Evolutionary conservation across 1,140 invertebrate species (phyloP).

Genomic region (Drosophila navojoa): DNA sequence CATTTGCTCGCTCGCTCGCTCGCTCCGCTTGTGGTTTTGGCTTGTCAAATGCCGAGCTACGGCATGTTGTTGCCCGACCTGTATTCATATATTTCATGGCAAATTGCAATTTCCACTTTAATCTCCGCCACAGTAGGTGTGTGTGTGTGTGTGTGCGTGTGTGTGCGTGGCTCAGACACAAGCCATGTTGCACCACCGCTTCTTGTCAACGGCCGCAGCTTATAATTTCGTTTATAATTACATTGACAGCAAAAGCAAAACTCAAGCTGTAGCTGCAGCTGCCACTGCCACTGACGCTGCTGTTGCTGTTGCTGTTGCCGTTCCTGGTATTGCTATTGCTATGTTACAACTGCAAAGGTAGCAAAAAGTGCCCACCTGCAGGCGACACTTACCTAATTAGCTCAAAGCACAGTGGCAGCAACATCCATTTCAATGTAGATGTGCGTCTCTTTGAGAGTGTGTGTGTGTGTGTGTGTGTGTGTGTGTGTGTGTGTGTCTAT

Average conservation of each 20-base stretch:
- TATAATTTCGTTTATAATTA: slow-evolving; percentile 82
- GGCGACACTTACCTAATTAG: slow-evolving; percentile 77
- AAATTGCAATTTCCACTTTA: slow-evolving; percentile 78
- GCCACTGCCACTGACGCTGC: background rate
- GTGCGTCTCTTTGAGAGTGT: background rate
- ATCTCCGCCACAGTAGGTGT: slow-evolving; percentile 70
- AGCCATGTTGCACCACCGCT: slow-evolving; percentile 8
- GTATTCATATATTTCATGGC: slow-evolving; percentile 55
- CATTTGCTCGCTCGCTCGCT: slow-evolving; percentile 1
- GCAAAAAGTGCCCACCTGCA: slow-evolving; percentile 59
- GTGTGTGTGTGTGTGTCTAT: slow-evolving; percentile 11
- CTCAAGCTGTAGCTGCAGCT: slow-evolving; percentile 33
- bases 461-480: slow-evolving; percentile 8
- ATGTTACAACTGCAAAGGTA: slow-evolving; percentile 20
- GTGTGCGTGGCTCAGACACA: slow-evolving; percentile 5
- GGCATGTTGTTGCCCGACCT: slow-evolving; percentile 8
- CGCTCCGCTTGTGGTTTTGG: slow-evolving; percentile 24
- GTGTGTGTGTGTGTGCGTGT: no score
- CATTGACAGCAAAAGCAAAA: slow-evolving; percentile 61
- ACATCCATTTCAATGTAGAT: slow-evolving; percentile 16
- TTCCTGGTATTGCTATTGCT: no score
- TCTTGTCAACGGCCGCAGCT: slow-evolving; percentile 57
- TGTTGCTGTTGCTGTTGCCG: background rate
- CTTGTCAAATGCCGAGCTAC: slow-evolving; percentile 11
- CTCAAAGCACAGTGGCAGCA: slow-evolving; percentile 41